These are phyloP conservation scores for Heterotilapia buettikoferi DNA, from an alignment of 2,113 vertebrate species.

Conservation along the genomic window DNA sequence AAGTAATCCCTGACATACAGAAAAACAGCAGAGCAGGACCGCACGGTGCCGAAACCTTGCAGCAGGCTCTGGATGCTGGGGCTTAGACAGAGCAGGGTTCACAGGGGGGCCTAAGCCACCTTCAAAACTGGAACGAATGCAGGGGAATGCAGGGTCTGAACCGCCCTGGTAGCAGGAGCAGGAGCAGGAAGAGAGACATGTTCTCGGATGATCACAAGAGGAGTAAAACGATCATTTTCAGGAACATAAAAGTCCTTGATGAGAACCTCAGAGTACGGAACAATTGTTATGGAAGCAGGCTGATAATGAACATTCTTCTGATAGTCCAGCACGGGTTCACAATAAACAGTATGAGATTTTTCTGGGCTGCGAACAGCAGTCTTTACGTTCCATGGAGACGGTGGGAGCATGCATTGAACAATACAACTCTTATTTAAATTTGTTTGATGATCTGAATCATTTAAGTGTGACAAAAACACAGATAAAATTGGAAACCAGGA, in stretches of 20 bases:
- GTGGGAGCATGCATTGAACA: not conserved
- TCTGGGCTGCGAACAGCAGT: not conserved
- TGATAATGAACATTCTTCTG: not conserved
- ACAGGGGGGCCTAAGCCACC: not conserved
- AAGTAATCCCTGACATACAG: not conserved
- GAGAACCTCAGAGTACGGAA: not conserved
- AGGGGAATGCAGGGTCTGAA: not conserved
- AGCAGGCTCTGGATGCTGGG: not conserved
- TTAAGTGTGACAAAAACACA: fast-evolving
- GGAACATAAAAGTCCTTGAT: not conserved
- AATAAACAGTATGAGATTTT: not conserved
- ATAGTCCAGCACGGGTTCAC: not conserved
- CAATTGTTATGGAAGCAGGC: not conserved
- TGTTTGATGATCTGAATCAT: not conserved
- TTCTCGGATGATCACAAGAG: not conserved
- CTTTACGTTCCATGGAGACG: fast-evolving
- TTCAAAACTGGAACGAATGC: not conserved
- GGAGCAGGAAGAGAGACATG: not conserved
- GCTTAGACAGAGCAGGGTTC: not conserved
- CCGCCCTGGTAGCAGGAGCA: not conserved
- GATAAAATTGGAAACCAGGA: not conserved
- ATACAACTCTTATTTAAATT: not conserved
- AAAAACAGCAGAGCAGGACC: not conserved
- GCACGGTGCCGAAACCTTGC: not conserved
- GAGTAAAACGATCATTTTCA: not conserved